Evolutionary conservation across 1,140 invertebrate species (phyloP).

Genomic region (Heliconius nattereri): DNA sequence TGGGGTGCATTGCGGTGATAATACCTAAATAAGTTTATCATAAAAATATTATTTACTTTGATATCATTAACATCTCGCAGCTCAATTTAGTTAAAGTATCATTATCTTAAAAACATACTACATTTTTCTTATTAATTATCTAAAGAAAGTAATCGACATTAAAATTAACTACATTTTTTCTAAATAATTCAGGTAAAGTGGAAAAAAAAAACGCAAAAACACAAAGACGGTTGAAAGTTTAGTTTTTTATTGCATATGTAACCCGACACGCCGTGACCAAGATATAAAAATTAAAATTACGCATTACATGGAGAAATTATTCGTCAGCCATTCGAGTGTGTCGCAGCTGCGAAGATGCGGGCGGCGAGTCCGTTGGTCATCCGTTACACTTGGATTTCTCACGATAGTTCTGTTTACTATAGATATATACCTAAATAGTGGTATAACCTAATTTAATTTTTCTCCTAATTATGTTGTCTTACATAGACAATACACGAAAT

Average conservation of each 20-base stretch:
- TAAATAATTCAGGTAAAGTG: background rate
- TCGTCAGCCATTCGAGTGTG: slow-evolving; percentile 15
- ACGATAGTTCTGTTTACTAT: background rate
- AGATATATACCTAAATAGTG: background rate
- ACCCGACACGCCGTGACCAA: slow-evolving; percentile 18
- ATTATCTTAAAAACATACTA: background rate
- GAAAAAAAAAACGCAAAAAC: background rate
- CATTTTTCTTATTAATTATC: background rate
- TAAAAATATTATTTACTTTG: too few species aligned
- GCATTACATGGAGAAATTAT: slow-evolving; percentile 19
- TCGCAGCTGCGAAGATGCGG: slow-evolving; percentile 18
- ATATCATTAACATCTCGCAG: too few species aligned
- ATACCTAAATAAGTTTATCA: background rate
- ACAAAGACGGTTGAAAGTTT: slow-evolving; percentile 8
- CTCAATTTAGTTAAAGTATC: too few species aligned
- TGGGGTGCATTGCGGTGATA: background rate
- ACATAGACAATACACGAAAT: too few species aligned
- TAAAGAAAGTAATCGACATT: background rate
- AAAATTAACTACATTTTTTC: slow-evolving; percentile 1
- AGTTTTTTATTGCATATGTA: slow-evolving; percentile 4
- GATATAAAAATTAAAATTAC: slow-evolving; percentile 21
- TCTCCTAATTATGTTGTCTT: too few species aligned
- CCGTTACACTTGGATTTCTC: slow-evolving; percentile 14
- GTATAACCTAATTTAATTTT: too few species aligned
- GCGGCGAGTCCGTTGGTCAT: slow-evolving; percentile 10